Base-by-base conservation (phyloP, 35 echinoderm and acorn worm species). In the Ophiothrix spiculata region DNA sequence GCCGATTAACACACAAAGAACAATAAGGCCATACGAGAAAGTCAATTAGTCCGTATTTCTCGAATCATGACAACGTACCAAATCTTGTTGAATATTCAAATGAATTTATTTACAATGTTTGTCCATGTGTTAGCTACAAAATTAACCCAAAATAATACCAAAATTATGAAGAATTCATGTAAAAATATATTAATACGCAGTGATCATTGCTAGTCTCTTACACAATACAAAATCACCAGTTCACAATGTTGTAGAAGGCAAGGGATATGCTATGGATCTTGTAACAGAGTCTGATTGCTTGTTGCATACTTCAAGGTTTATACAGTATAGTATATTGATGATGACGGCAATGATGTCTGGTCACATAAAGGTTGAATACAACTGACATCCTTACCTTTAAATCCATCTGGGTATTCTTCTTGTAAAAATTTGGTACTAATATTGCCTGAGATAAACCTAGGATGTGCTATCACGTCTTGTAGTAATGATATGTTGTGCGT, bases 351-450 rank as follows among this genome's bases (percentile, higher is more conserved):
- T 31, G n/a, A 76, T 31, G 8, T 31, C 12, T 76, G 4, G 6
- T 76, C 34, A 28, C 23, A 33, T 78, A 15, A 16, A 11, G 10
- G 25, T 82, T 41, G 80, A 28, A 36, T 64, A 74, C 40, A 73
- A 1, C 35, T 77, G 29, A 35, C 36, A 3, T 46, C 23, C 56
- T 78, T 42, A 99, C 96, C 96, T 94, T 87, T 90, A 42, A 99
- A 99, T 0, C 96, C 96, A 33, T 99, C 96, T 74, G 96, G 96
- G 31, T 99, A 99, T 64, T 99, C 85, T 10, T 91, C 89, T 11
- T 80, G 89, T 38, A 99, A 83, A 74, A 99, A 99, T 64, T 99
- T 99, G 25, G 96, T 99, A 42, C 78, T 89, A 69, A 99, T 94
- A 32, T 94, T 92, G 2, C 96, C 96, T 0, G 86, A 86, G 1